A percentile compares a stretch with the other conserved stretches of the same genome.
phyloP scores from a whole-genome alignment of 2,113 vertebrate species.

The Psephotus haematonotus region DNA sequence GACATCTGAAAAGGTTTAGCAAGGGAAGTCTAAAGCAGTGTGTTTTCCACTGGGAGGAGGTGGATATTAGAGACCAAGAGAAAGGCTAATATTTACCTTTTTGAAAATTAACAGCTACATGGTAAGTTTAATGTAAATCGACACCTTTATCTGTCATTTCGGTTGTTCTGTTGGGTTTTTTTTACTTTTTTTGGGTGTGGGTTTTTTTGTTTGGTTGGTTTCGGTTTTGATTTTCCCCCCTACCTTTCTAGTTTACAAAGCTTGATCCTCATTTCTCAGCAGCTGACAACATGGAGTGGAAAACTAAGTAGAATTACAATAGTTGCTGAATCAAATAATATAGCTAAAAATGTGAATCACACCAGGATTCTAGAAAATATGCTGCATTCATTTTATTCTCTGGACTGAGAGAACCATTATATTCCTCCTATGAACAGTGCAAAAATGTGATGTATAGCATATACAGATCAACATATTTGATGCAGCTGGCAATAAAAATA shows the following conservation, averaged over 20 bases:
- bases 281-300: constrained; percentile 20
- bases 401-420: neutral
- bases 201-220: neutral
- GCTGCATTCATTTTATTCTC: neutral
- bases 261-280: constrained; percentile 23
- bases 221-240: no score
- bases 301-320: constrained; percentile 17
- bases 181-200: neutral
- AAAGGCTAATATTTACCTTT: constrained; percentile 43
- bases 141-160: neutral
- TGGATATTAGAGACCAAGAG: constrained; percentile 15
- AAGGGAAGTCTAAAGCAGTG: neutral
- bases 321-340: constrained; percentile 36
- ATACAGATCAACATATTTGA: neutral
- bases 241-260: neutral
- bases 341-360: neutral
- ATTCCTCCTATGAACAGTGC: neutral
- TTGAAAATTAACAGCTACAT: constrained; percentile 33
- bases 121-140: neutral
- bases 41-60: neutral
- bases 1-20: neutral
- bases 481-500: neutral
- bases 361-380: neutral
- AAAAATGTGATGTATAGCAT: neutral
- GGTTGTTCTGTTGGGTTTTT: neutral